A percentile compares a stretch with the other conserved stretches of the same genome.
Conservation (phyloP, 1,140 invertebrate genomes). For the Mya arenaria region DNA sequence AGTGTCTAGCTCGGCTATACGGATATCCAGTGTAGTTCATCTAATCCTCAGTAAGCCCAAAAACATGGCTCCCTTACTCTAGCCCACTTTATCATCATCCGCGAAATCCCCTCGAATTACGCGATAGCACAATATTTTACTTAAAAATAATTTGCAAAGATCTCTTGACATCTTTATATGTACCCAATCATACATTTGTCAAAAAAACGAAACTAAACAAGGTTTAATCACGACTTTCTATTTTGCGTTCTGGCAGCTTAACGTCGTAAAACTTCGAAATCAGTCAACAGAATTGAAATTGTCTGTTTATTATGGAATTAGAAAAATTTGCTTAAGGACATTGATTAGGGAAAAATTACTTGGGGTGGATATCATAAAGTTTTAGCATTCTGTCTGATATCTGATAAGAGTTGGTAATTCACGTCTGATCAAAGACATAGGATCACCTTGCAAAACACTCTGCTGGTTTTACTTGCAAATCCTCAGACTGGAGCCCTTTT, state of each 20-base stretch:
- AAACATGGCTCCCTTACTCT: conserved; percentile 60
- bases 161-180: conserved; percentile 47
- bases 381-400: conserved; percentile 41
- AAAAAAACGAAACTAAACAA: conserved; percentile 53
- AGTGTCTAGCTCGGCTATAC: conserved; percentile 37
- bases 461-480: too few relatives aligned
- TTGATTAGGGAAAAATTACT: conserved; percentile 59
- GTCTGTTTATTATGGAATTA: conserved; percentile 51
- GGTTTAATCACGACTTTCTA: conserved; percentile 57
- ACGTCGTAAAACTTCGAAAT: conserved; percentile 50
- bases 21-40: conserved; percentile 32
- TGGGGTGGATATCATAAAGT: conserved; percentile 43
- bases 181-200: conserved; percentile 52
- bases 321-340: conserved; percentile 46
- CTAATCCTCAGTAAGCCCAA: conserved; percentile 49
- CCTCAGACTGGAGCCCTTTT: too few relatives aligned
- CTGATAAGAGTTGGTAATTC: conserved; percentile 44
- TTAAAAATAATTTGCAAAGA: conserved; percentile 59
- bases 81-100: conserved; percentile 61
- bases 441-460: too few relatives aligned
- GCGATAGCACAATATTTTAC: conserved; percentile 60
- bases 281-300: conserved; percentile 34
- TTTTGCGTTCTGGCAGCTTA: conserved; percentile 53
- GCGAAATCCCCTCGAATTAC: conserved; percentile 52
- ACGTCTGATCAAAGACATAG: conserved; percentile 46